Percentiles rank a stretch among this genome's conserved stretches.
Evolutionary conservation across 1,140 invertebrate species (phyloP).

Genomic region (Conus ventricosus): DNA sequence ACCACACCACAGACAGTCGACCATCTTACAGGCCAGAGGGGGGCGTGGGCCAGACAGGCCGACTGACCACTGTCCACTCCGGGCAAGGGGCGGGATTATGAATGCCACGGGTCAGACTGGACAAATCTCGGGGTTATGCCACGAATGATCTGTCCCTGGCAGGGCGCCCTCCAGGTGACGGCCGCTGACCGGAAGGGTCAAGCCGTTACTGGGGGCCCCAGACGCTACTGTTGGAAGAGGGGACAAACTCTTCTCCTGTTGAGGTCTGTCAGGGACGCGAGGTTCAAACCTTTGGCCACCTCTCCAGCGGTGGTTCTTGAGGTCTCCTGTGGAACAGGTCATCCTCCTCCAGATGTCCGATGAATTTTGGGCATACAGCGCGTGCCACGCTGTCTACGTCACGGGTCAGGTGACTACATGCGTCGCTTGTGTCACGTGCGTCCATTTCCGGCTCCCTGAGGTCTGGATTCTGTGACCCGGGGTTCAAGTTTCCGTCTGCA

Average conservation of each 20-base stretch:
- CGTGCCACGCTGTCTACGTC: not conserved
- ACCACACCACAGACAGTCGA: not conserved
- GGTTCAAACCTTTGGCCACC: not conserved
- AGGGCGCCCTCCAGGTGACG: slow-evolving; percentile 6
- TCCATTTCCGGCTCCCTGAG: no score
- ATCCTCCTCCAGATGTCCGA: not conserved
- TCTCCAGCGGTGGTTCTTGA: not conserved
- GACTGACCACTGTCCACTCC: not conserved
- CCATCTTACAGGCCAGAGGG: not conserved
- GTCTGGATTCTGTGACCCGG: not conserved
- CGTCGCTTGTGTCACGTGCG: not conserved
- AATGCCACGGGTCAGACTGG: slow-evolving; percentile 30
- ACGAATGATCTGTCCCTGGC: slow-evolving; percentile 19
- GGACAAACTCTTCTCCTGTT: not conserved
- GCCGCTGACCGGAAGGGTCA: slow-evolving; percentile 33
- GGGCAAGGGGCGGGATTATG: slow-evolving; percentile 24
- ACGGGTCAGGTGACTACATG: not conserved
- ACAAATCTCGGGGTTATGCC: slow-evolving; percentile 33
- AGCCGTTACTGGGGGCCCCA: slow-evolving; percentile 6
- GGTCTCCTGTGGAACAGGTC: not conserved
- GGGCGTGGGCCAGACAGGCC: not conserved
- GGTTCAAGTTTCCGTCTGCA: not conserved
- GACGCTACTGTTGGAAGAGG: not conserved
- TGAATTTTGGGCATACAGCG: not conserved
- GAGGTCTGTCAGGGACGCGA: not conserved